These are phyloP conservation scores for Acleris holmiana DNA, from an alignment of 2,888 invertebrate species.

Conservation along the genomic window DNA sequence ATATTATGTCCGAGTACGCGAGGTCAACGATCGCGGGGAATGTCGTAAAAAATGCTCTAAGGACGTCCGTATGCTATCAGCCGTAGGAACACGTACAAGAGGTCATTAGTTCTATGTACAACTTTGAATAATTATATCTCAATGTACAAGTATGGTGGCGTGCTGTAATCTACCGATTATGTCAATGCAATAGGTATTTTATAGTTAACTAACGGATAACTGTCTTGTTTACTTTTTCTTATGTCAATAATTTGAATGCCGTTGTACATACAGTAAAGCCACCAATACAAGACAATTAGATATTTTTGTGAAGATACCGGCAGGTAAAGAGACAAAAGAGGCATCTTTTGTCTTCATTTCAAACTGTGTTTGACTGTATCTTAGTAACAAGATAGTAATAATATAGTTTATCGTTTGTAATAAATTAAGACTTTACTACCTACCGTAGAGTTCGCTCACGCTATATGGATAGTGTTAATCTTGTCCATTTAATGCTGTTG, in stretches of 20 bases:
- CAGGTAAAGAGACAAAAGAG: too few relatives aligned
- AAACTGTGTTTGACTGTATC: background rate
- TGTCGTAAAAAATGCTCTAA: conserved; percentile 79
- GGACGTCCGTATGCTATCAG: conserved; percentile 72
- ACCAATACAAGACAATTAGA: background rate
- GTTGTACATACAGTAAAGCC: conserved; percentile 12
- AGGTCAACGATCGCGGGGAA: conserved; percentile 76
- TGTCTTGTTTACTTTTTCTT: conserved; percentile 15
- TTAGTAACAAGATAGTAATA: background rate
- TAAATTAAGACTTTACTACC: background rate
- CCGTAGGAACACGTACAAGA: conserved; percentile 55
- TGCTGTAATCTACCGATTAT: conserved; percentile 7
- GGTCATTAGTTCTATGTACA: conserved; percentile 59
- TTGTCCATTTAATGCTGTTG: conserved; percentile 8
- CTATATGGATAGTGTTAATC: conserved; percentile 9
- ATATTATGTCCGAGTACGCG: conserved; percentile 68
- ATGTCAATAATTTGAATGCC: conserved; percentile 18
- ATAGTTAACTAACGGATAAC: conserved; percentile 15
- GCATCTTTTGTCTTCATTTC: background rate
- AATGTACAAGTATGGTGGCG: conserved; percentile 6
- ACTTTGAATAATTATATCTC: conserved; percentile 43
- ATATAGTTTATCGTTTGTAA: background rate
- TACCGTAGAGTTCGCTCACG: conserved; percentile 1
- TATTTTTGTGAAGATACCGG: background rate
- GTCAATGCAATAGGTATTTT: conserved; percentile 6